Conservation (phyloP, 2,113 vertebrate species). For the Hipposideros armiger region DNA sequence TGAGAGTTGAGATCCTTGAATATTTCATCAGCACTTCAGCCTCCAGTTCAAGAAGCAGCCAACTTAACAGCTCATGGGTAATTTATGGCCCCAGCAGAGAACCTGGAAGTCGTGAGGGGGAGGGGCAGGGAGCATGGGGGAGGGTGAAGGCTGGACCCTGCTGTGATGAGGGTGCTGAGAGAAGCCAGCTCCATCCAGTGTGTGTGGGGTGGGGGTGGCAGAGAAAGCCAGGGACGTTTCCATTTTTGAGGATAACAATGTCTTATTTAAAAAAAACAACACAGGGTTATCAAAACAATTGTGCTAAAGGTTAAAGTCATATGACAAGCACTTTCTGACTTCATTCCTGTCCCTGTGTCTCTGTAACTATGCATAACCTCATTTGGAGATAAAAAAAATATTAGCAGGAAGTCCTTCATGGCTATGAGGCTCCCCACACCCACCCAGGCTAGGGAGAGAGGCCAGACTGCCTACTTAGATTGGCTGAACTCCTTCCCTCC, state of each 20-base stretch:
- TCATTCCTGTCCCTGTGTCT: background rate
- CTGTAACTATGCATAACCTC: background rate
- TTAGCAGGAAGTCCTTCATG: background rate
- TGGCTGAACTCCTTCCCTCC: background rate
- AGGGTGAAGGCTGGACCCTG: background rate
- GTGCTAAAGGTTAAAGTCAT: constrained; percentile 48
- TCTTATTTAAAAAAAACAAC: background rate
- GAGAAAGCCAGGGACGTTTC: background rate
- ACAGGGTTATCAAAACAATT: constrained; percentile 3
- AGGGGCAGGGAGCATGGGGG: background rate
- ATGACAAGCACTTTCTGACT: constrained; percentile 47
- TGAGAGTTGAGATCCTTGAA: constrained; percentile 75
- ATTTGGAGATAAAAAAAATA: background rate
- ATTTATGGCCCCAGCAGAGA: constrained; percentile 71
- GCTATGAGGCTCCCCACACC: background rate
- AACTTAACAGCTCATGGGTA: constrained; percentile 70
- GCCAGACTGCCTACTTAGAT: background rate
- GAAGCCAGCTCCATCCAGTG: background rate
- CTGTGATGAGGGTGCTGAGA: background rate
- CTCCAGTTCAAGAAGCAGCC: constrained; percentile 64
- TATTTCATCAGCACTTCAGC: constrained; percentile 83
- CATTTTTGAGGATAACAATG: background rate
- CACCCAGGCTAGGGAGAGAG: background rate
- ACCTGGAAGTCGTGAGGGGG: constrained; percentile 13
- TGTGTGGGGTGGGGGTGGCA: accelerated